These are phyloP conservation scores for Eurois occulta DNA, from an alignment of 2,888 invertebrate species.

Conservation along the genomic window DNA sequence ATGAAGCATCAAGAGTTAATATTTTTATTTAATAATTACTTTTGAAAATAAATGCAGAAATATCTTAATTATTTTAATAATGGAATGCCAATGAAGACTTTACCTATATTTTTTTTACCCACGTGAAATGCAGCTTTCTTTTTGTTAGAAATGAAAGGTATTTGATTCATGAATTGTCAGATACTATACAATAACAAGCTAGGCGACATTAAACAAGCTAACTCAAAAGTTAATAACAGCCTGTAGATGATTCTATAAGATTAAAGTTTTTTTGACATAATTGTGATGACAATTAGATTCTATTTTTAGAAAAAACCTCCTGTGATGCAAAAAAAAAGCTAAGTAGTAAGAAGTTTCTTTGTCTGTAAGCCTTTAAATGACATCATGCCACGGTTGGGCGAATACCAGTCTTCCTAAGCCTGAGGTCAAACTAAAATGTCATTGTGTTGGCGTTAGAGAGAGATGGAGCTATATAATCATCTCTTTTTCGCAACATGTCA, in stretches of 20 bases:
- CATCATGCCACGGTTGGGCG: conserved; percentile 35
- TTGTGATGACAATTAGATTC: not conserved
- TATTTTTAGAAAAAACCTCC: not conserved
- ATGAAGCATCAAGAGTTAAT: conserved; percentile 26
- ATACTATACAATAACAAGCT: conserved; percentile 11
- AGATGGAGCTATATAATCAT: not conserved
- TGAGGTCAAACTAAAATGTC: not conserved
- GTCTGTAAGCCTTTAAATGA: conserved; percentile 34
- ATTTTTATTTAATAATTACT: not conserved
- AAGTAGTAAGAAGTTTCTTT: conserved; percentile 23
- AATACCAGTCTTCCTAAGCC: conserved; percentile 15
- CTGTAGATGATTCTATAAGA: not conserved
- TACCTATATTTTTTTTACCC: not conserved
- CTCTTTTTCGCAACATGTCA: not conserved
- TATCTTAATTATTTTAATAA: not conserved
- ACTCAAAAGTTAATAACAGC: not conserved
- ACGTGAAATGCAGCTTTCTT: not conserved
- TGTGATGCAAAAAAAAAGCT: not conserved
- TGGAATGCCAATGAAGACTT: not conserved
- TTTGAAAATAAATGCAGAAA: not conserved
- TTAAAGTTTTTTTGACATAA: not conserved
- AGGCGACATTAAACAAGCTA: conserved; percentile 21
- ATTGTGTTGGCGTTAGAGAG: not conserved
- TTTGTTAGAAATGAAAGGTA: conserved; percentile 3
- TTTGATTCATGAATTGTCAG: not conserved